A percentile compares a stretch with the other conserved stretches of the same genome.
Conservation (phyloP, 30 jellyfish, hydroid and myxozoan species). For the Mastigias papua region DNA sequence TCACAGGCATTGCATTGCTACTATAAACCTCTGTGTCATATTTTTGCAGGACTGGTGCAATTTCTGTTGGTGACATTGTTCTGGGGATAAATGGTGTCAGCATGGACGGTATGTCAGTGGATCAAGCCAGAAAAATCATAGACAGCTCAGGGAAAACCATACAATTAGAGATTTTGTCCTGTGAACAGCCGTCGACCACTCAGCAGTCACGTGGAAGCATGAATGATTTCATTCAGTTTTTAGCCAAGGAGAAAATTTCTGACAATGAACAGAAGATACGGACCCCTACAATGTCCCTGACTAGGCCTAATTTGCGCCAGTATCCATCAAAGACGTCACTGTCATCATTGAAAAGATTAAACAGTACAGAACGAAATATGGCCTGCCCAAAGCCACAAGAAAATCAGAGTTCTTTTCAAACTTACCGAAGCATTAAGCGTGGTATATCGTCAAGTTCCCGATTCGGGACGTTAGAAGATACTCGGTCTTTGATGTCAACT, state of each 20-base stretch:
- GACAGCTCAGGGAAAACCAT: constrained; percentile 57
- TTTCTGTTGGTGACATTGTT: constrained; percentile 78
- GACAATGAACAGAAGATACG: constrained; percentile 29
- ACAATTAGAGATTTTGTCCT: constrained; percentile 37
- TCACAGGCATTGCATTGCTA: neutral
- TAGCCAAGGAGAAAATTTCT: constrained; percentile 32
- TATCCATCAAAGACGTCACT: constrained; percentile 66
- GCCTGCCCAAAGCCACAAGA: constrained; percentile 40
- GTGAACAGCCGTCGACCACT: constrained; percentile 10
- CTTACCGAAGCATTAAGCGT: constrained; percentile 60
- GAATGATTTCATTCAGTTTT: constrained; percentile 45
- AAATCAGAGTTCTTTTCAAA: constrained; percentile 23
- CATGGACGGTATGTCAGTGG: constrained; percentile 82
- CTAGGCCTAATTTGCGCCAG: constrained; percentile 52
- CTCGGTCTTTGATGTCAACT: constrained; percentile 65
- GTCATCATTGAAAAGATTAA: constrained; percentile 52
- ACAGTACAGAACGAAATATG: constrained; percentile 38
- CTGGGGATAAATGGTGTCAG: constrained; percentile 79
- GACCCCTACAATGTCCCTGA: constrained; percentile 30
- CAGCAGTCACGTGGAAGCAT: constrained; percentile 31
- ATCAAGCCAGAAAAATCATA: constrained; percentile 75
- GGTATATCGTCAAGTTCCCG: constrained; percentile 18
- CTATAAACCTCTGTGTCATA: neutral
- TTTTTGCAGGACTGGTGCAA: constrained; percentile 77
- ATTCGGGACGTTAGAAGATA: constrained; percentile 56